phyloP scores from a whole-genome alignment of 1,140 invertebrate species.

The Scylla paramamosain region DNA sequence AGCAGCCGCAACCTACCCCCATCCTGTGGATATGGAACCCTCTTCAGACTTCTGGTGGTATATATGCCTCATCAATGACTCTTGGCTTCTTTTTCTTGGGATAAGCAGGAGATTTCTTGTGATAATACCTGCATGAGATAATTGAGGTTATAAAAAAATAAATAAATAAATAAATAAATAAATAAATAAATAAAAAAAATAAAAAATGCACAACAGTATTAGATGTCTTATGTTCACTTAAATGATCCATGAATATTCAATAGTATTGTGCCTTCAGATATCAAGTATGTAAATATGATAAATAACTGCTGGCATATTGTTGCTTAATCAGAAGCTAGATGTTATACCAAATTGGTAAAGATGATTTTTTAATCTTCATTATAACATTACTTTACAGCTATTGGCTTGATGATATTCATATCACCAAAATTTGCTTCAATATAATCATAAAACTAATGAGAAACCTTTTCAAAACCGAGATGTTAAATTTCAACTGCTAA shows the following conservation, averaged over 20 bases:
- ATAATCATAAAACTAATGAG: too few species aligned
- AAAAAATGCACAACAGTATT: background rate
- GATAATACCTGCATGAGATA: conserved; percentile 26
- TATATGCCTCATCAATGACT: conserved; percentile 38
- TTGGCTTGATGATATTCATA: too few species aligned
- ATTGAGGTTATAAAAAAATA: background rate
- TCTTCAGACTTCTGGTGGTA: conserved; percentile 52
- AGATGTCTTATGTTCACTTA: background rate
- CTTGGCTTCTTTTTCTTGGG: conserved; percentile 31
- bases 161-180: background rate
- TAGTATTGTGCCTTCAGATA: background rate
- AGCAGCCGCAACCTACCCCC: background rate
- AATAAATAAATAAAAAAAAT: background rate
- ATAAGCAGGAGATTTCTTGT: background rate
- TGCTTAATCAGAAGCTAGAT: too few species aligned
- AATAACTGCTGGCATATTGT: too few species aligned
- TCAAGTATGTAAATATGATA: background rate
- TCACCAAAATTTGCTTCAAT: too few species aligned
- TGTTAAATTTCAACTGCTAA: too few species aligned
- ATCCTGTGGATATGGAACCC: background rate
- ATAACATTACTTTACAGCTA: too few species aligned
- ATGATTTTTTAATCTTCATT: too few species aligned
- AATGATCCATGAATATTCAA: background rate
- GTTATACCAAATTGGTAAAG: too few species aligned
- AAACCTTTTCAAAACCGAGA: too few species aligned